Base-by-base conservation (phyloP, 1,140 invertebrate species). In the Copidosoma floridanum region DNA sequence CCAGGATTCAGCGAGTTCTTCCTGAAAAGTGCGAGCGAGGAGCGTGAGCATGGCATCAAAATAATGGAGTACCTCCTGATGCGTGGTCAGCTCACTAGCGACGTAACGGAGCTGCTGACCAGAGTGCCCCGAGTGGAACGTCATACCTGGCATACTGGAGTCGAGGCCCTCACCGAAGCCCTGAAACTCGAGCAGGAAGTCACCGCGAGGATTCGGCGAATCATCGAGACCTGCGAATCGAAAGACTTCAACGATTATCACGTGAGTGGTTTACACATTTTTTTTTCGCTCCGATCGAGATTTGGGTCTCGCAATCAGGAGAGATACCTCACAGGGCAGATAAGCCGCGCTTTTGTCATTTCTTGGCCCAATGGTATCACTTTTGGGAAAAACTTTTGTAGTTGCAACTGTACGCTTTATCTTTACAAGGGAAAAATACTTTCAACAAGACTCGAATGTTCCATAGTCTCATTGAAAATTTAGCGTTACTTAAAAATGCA, bases 1-100 rank as follows among this genome's bases (percentile, higher is more conserved):
- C 92, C 90, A 16, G 95, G 94, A 16, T 93, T 97, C 71, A 86
- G 91, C 7, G 93, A 97, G 68, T 82, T 93, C 63, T 95, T 97
- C 82, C 87, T 93, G 70, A 85, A 93, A 38, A 85, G 88, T 38
- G 92, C 93, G 1, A 85, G 82, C 26, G 94, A 97, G 78, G 95
- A 98, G 77, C 85, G 93, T 26, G 84, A 92, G 60, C 95, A 97
- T 76, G 94, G 93, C 1, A 88, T 93, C 67, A 93, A 93, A 74
- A 81, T 98, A 27, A 91, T 97, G 43, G 88, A 93, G 56, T 97
- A 97, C 78, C 77, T 97, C 57, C 86, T 94, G 48, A 93, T 92
- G 87, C 85, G 95, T 75, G 94, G 94, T 64, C 84, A 91, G 65
- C 82, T 91, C 18, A 87, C 87, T 23, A 78, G 78, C 21, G 81